Evolutionary conservation across 2,888 invertebrate species (phyloP), one percentile per base, ranked within the genome.

Genomic region (Philonicus albiceps): DNA sequence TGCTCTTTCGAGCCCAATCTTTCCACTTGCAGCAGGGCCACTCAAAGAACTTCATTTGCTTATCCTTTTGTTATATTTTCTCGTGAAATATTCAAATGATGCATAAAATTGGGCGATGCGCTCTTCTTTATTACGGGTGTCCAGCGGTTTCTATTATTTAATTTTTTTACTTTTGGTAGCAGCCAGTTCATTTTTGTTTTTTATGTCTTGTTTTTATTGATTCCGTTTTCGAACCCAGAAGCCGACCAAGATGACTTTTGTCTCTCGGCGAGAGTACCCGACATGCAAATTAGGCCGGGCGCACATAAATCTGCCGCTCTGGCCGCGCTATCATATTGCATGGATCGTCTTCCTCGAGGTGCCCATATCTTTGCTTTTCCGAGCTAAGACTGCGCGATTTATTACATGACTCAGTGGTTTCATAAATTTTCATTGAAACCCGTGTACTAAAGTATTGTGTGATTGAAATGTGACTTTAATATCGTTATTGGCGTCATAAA

Each of bases 391-490:
- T 27, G 30, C 43, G 27, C 72, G 90, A 90, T 90, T 90, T 90
- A 90, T 90, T 89, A 90, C 90, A 89, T 89, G 89, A 89, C 88
- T 89, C 89, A 89, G 90, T 90, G 90, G 90, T 90, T 90, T 90
- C 90, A 90, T 90, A 90, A 90, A 90, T 90, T 90, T 90, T 90
- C 90, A 90, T 89, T 90, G 89, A 88, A 88, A 89, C 89, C 89
- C 90, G 90, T 90, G 89, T 89, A 88, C 89, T 83, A 83, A 72
- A 83, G 83, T 31, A 83, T 83, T 86, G 86, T 90, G 90, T 90
- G 90, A 90, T 90, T 90, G 90, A 90, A 90, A 90, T 90, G 90
- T 90, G 90, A 90, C 90, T 90, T 90, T 90, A 90, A 90, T 90
- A 89, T 89, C 89, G 89, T 89, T 89, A 89, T 89, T 89, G 89